Evolutionary conservation across 2,113 vertebrate species (phyloP), one percentile per base, ranked within the genome.

Genomic region (Thunnus maccoyii): DNA sequence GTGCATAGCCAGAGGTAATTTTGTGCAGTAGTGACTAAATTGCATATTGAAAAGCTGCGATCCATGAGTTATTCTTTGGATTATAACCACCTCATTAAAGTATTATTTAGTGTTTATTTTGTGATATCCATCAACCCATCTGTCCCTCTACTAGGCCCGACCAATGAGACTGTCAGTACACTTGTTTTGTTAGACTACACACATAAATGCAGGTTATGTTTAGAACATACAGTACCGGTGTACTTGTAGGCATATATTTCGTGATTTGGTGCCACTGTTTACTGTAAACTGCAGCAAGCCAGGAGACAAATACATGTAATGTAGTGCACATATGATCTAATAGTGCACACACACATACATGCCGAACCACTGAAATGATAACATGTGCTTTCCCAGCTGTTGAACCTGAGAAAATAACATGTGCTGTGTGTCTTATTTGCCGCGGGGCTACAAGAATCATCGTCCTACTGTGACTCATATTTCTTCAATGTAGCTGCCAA

Each of bases 371-470:
- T 50, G n/a, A 70, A 27, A 27, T 61, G 47, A 72, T 55, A 61
- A 69, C 17, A 83, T 74, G 66, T 65, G 56, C 63, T 76, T 90
- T 44, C 57, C 47, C 74, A 84, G 80, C 65, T 85, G 76, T 51
- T 83, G 11, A 81, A 86, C 54, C 52, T 86, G 60, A 75, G 66
- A 76, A 83, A 78, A 76, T 54, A 66, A 67, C 89, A 87, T 76
- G 71, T 83, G 75, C 78, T 60, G 18, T 36, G 70, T 78, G 55
- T 72, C 36, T 67, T 63, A 67, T 12, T 72, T 83, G 58, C 87
- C 72, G 73, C 71, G 76, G 65, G 60, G 84, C 58, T 55, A 62
- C 66, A 41, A 63, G 69, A 61, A 16, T 72, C 69, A 62, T 72
- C 66, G 70, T 79, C 67, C 56, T 50, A 63, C 73, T 72, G 51